A percentile compares a stretch with the other conserved stretches of the same genome.
These are phyloP conservation scores for Paracyprichromis sp. DNA, from an alignment of 2,113 vertebrate genomes.

Conservation along the genomic window DNA sequence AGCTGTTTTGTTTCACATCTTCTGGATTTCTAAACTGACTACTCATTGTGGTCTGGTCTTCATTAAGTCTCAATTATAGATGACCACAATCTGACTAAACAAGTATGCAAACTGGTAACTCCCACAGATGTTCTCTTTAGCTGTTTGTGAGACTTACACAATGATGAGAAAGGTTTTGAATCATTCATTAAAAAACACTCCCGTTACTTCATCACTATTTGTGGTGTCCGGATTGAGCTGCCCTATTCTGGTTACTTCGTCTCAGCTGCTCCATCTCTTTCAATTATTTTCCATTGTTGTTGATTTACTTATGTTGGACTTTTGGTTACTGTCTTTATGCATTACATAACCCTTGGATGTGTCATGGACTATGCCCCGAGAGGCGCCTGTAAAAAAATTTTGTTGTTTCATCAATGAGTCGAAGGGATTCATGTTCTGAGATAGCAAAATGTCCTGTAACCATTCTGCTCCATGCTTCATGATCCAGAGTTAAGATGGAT, in stretches of 20 bases:
- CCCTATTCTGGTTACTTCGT: background rate
- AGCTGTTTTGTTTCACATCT: background rate
- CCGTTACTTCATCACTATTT: background rate
- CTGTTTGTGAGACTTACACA: background rate
- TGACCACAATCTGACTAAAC: background rate
- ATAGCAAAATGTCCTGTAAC: background rate
- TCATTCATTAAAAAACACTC: background rate
- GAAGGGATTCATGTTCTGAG: background rate
- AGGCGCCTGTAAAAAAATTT: fast-evolving
- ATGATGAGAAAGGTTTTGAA: background rate
- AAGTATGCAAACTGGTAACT: background rate
- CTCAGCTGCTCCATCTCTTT: background rate
- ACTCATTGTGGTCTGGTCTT: background rate
- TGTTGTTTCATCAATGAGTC: background rate
- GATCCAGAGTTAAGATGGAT: background rate
- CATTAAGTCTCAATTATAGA: background rate
- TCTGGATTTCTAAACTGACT: background rate
- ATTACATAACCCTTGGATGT: background rate
- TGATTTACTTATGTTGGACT: background rate
- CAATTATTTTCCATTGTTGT: background rate
- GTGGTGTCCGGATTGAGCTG: background rate
- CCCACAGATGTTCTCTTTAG: background rate
- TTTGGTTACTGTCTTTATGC: background rate
- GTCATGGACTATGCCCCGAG: background rate
- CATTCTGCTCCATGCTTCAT: background rate